Evolutionary conservation across 92 coral and sea anemone genomes (phyloP).

Genomic region (Phenganax marumi): DNA sequence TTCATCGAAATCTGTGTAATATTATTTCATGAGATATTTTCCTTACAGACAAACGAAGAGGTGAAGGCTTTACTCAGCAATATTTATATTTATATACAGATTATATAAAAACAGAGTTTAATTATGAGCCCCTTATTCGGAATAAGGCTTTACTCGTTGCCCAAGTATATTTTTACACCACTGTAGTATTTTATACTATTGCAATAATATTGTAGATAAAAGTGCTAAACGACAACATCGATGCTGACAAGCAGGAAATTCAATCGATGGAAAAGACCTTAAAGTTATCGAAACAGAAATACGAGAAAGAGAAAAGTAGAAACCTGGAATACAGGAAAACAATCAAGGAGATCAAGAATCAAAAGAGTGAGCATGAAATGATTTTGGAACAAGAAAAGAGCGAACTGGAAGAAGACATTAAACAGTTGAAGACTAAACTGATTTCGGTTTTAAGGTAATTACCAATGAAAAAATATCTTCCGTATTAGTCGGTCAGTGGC

Average conservation of each 20-base stretch:
- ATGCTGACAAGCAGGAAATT: slow-evolving; percentile 77
- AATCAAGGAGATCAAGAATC: slow-evolving; percentile 63
- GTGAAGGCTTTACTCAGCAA: too few relatives aligned
- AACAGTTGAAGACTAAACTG: slow-evolving; percentile 71
- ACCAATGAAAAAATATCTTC: neutral
- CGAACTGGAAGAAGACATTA: slow-evolving; percentile 64
- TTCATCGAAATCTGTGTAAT: too few relatives aligned
- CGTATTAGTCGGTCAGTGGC: neutral
- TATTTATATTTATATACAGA: too few relatives aligned
- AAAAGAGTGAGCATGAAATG: slow-evolving; percentile 59
- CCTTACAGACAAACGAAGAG: too few relatives aligned
- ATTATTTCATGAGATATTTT: too few relatives aligned
- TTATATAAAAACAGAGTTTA: too few relatives aligned
- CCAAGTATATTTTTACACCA: too few relatives aligned
- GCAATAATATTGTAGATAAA: slow-evolving; percentile 24
- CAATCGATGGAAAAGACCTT: slow-evolving; percentile 80
- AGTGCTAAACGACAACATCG: slow-evolving; percentile 79
- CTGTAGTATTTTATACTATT: too few relatives aligned
- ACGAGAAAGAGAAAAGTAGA: slow-evolving; percentile 73
- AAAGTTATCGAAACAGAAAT: slow-evolving; percentile 70
- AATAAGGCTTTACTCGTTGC: too few relatives aligned
- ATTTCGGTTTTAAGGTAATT: slow-evolving; percentile 70
- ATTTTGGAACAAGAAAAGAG: slow-evolving; percentile 59
- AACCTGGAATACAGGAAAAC: slow-evolving; percentile 69
- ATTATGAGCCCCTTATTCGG: too few relatives aligned